Percentiles rank a stretch among this genome's conserved stretches.
phyloP scores from a whole-genome alignment of 2,113 vertebrate species.

The Pandion haliaetus region DNA sequence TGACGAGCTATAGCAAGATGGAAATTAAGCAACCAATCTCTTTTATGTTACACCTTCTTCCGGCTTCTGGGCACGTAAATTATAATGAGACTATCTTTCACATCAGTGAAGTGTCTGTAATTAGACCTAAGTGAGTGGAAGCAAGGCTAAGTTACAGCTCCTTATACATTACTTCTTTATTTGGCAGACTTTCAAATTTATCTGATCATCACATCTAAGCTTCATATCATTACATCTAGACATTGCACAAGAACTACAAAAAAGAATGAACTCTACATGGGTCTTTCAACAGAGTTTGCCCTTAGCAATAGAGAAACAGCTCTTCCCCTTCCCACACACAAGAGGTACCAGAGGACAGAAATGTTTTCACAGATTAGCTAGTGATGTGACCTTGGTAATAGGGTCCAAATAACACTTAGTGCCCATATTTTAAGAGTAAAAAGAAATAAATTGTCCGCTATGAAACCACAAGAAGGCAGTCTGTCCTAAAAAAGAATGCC shows the following conservation, averaged over 20 bases:
- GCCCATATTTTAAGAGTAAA: neutral
- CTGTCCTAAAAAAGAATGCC: neutral
- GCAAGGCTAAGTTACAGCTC: neutral
- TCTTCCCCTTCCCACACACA: neutral
- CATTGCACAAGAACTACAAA: neutral
- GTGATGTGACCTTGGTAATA: neutral
- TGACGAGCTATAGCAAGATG: neutral
- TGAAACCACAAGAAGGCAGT: neutral
- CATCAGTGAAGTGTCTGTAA: neutral
- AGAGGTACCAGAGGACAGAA: neutral
- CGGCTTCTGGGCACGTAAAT: neutral
- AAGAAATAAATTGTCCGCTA: neutral
- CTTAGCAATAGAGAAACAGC: neutral
- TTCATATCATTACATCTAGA: neutral
- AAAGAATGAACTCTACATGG: neutral
- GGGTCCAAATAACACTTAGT: neutral
- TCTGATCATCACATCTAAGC: neutral
- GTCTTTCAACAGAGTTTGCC: neutral
- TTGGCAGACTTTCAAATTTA: constrained; percentile 3
- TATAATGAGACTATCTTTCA: neutral
- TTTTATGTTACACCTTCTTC: neutral
- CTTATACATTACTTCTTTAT: neutral
- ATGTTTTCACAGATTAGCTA: neutral
- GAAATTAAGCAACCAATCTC: neutral
- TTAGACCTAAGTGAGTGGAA: constrained; percentile 15